A percentile compares a stretch with the other conserved stretches of the same genome.
Conservation (phyloP, 2,113 vertebrate genomes). For the Neolamprologus ventralis region DNA sequence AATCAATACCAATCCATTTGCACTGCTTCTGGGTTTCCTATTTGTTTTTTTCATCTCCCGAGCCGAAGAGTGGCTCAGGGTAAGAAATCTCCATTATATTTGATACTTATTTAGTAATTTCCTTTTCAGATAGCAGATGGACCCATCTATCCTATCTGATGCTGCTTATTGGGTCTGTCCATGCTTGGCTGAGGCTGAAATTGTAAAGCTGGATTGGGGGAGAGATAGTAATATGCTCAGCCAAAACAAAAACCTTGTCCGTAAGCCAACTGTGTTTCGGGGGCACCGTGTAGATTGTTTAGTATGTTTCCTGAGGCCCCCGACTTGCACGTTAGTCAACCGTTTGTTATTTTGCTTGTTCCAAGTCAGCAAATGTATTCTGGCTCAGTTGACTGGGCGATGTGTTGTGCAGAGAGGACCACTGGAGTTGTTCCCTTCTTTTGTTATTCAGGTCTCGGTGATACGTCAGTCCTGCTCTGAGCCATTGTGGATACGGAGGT, state of each 20-base stretch:
- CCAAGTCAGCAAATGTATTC: constrained; percentile 61
- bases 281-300: constrained; percentile 26
- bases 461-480: constrained; percentile 23
- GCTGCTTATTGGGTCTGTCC: neutral
- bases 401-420: constrained; percentile 16
- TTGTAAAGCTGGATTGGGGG: neutral
- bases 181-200: neutral
- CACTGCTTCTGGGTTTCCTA: neutral
- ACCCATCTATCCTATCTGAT: constrained; percentile 1
- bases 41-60: neutral
- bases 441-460: constrained; percentile 30
- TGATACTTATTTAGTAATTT: constrained; percentile 7
- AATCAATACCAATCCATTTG: neutral
- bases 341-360: constrained; percentile 37
- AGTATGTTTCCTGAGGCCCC: constrained; percentile 28
- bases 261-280: constrained; percentile 29
- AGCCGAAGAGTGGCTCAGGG: neutral
- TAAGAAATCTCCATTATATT: neutral
- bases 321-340: neutral
- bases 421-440: constrained; percentile 15
- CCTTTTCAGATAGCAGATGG: neutral
- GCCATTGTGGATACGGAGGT: neutral
- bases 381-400: constrained; percentile 1
- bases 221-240: neutral
- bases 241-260: neutral